These are phyloP conservation scores for Eleutherodactylus coqui DNA, from an alignment of 2,797 vertebrate genomes.

Conservation along the genomic window DNA sequence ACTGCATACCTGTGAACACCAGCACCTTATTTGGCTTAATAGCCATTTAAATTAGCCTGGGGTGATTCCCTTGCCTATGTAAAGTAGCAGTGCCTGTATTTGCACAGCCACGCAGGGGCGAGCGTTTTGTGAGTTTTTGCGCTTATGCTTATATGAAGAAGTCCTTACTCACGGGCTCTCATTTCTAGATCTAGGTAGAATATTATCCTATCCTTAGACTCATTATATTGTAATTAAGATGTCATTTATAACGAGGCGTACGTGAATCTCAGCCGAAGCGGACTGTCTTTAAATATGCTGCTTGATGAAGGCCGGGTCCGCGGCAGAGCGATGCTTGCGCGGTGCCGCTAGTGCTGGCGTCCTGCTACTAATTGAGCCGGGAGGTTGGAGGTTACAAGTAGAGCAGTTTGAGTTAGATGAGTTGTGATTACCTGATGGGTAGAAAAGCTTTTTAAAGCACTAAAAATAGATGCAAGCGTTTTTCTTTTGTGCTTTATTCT, in stretches of 20 bases:
- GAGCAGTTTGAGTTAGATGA: constrained; percentile 23
- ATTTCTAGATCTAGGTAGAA: background rate
- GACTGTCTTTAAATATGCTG: no score
- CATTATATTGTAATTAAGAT: background rate
- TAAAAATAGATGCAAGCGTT: constrained; percentile 27
- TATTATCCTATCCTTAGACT: background rate
- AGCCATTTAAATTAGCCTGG: no score
- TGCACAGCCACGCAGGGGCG: no score
- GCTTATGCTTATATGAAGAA: no score
- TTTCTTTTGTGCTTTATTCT: constrained; percentile 3
- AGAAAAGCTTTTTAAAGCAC: constrained; percentile 35
- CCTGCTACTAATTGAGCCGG: constrained; percentile 15
- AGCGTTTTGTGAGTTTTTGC: no score
- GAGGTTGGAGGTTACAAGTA: constrained; percentile 23
- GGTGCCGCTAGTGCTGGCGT: no score
- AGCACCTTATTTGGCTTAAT: no score
- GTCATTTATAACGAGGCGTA: background rate
- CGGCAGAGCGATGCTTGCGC: background rate
- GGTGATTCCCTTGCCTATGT: no score
- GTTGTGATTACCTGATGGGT: constrained; percentile 36
- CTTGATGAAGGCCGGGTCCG: background rate
- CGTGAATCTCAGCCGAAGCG: background rate
- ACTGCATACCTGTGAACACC: no score
- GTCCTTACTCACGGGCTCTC: background rate
- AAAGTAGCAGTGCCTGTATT: no score